Evolutionary conservation across 2,113 vertebrate genomes (phyloP).

Genomic region (Hemiscyllium ocellatum): DNA sequence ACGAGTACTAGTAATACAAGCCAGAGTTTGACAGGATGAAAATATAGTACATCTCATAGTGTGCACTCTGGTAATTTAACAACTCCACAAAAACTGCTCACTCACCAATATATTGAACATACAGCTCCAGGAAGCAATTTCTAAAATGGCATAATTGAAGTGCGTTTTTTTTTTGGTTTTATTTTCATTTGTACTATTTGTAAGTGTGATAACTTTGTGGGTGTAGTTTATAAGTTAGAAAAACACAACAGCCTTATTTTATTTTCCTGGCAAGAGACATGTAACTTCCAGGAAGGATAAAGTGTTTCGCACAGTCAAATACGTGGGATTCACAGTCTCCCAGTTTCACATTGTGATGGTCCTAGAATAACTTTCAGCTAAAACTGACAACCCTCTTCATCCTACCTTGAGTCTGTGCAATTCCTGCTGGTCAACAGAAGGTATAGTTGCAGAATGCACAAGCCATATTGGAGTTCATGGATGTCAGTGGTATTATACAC

Average conservation of each 20-base stretch:
- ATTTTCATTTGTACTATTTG: not conserved
- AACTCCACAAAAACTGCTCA: not conserved
- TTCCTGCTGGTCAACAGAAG: constrained; percentile 12
- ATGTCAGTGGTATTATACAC: not conserved
- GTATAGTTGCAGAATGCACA: not conserved
- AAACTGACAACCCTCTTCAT: not conserved
- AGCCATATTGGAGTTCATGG: not conserved
- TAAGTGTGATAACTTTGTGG: not conserved
- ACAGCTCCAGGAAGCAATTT: not conserved
- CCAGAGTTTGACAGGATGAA: not conserved
- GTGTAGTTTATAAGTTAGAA: not conserved
- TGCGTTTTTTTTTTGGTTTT: not conserved
- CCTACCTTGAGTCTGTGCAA: not conserved
- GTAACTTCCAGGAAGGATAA: not conserved
- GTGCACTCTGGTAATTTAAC: not conserved
- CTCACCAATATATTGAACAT: not conserved
- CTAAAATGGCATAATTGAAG: not conserved
- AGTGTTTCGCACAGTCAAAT: not conserved
- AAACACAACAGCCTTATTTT: not conserved
- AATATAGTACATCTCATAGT: not conserved
- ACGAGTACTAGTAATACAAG: not conserved
- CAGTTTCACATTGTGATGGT: not conserved
- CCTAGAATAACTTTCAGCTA: not conserved
- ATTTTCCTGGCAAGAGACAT: not conserved
- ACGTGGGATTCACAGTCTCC: not conserved